These are phyloP conservation scores for Mastigias papua DNA, from an alignment of 30 jellyfish, hydroid and myxozoan genomes.

Conservation along the genomic window DNA sequence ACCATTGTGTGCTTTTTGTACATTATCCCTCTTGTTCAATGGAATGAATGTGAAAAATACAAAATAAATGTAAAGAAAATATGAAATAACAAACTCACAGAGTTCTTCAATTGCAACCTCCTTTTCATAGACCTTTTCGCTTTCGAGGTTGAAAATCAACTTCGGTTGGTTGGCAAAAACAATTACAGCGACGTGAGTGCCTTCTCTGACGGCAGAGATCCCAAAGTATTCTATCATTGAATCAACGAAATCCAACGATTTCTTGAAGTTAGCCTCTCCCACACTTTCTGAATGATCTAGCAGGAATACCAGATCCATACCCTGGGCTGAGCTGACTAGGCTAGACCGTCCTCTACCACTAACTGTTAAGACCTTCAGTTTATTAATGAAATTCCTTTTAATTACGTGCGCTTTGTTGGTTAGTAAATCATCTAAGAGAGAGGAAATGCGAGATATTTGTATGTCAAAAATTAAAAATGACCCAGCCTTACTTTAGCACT, in stretches of 20 bases:
- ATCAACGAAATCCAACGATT: constrained; percentile 55
- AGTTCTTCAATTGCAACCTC: constrained; percentile 59
- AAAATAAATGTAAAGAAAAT: no score
- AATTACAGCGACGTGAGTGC: constrained; percentile 77
- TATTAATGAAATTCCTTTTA: constrained; percentile 53
- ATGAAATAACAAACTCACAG: constrained; percentile 20
- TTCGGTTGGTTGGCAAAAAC: constrained; percentile 49
- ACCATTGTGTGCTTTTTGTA: no score
- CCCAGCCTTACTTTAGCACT: not conserved
- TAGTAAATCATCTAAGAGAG: constrained; percentile 49
- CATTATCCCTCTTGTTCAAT: no score
- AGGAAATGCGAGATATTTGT: no score
- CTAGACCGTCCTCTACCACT: constrained; percentile 74
- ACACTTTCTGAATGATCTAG: constrained; percentile 78
- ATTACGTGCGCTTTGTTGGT: constrained; percentile 43
- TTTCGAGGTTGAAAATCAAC: constrained; percentile 54
- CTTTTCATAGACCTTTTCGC: constrained; percentile 53
- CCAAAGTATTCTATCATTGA: constrained; percentile 69
- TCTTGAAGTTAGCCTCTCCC: constrained; percentile 60
- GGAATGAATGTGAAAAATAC: no score
- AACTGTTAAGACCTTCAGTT: constrained; percentile 61
- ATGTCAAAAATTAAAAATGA: no score
- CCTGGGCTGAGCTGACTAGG: constrained; percentile 41
- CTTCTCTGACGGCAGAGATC: constrained; percentile 51
- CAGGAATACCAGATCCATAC: constrained; percentile 71